Percentiles rank a stretch among this genome's conserved stretches.
phyloP scores from a whole-genome alignment of 1,140 invertebrate species.

The Macrotrachela quadricornifera region DNA sequence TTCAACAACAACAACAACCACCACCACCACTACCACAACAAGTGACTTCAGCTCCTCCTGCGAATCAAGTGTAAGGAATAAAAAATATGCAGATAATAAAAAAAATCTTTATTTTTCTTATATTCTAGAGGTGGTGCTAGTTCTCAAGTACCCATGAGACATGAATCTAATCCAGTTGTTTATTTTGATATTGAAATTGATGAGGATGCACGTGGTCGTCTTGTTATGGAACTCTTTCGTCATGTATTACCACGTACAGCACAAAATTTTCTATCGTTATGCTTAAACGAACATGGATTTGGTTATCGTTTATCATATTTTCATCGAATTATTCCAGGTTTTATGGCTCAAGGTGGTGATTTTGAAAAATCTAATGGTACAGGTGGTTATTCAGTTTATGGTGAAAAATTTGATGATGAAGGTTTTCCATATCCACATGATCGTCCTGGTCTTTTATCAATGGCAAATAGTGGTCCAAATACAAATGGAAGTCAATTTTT shows the following conservation, averaged over 20 bases:
- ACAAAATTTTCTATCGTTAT: conserved; percentile 10
- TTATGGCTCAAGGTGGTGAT: conserved; percentile 69
- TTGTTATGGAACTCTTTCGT: conserved; percentile 46
- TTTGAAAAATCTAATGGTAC: conserved; percentile 46
- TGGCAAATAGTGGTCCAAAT: conserved; percentile 33
- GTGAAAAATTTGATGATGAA: conserved; percentile 82
- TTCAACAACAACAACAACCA: too few species aligned
- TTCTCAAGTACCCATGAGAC: too few species aligned
- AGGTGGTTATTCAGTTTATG: conserved; percentile 63
- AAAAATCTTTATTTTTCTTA: too few species aligned
- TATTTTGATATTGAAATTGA: not conserved
- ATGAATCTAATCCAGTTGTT: not conserved
- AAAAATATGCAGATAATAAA: too few species aligned
- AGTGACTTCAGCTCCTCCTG: too few species aligned
- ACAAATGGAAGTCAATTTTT: conserved; percentile 69
- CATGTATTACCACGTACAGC: conserved; percentile 57
- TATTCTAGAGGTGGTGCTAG: too few species aligned
- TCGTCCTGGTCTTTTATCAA: conserved; percentile 44
- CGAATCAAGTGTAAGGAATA: too few species aligned
- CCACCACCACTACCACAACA: too few species aligned
- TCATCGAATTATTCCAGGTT: conserved; percentile 73
- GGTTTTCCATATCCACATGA: conserved; percentile 85
- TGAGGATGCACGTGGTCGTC: not conserved
- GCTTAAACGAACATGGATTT: conserved; percentile 26
- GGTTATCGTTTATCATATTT: conserved; percentile 42